Evolutionary conservation across 2,888 invertebrate genomes (phyloP), one percentile per base, ranked within the genome.

Genomic region (Dusona sp.): DNA sequence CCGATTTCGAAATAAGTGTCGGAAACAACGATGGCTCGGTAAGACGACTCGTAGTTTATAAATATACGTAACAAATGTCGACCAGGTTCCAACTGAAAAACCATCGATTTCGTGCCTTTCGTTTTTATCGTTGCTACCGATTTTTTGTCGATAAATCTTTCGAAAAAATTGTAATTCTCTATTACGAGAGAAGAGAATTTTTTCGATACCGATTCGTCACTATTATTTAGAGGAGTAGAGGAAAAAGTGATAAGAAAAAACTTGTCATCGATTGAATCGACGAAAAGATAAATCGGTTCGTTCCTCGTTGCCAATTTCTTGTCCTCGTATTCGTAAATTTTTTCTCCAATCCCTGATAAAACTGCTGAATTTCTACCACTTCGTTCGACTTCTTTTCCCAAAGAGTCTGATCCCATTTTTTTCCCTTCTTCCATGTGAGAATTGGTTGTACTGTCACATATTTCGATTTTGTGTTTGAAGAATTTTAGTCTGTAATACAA

Each of bases 241-340:
- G 88, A 87, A 61, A 90, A 88, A 65, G 83, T 86, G 11, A 92
- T 65, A 0, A 92, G 81, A 42, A 91, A 88, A 42, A 92, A 91
- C 75, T 90, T 92, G 0, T 80, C 54, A 0, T 89, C 86, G 7
- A 85, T 0, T 0, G 92, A 92, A 74, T 92, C 92, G 51, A 88
- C 85, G 57, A 92, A 88, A 0, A 92, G 72, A 72, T 92, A 92
- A 13, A 92, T 36, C 0, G 90, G 89, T 45, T 91, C 90, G 87
- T 90, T 89, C 74, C 87, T 88, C 11, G 86, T 84, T 13, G 25
- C 73, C 13, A 33, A 42, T 75, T 87, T 83, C 7, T 85, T 85
- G 19, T 84, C 83, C 13, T 29, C 61, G 74, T 86, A 82, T 29
- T 86, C 54, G 75, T 86, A 79, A 0, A 54, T 67, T 48, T 61